Percentiles rank a stretch among this genome's conserved stretches.
These are phyloP conservation scores for Petrocephalus schoutedeni DNA, from an alignment of 2,797 vertebrate species.

Conservation along the genomic window DNA sequence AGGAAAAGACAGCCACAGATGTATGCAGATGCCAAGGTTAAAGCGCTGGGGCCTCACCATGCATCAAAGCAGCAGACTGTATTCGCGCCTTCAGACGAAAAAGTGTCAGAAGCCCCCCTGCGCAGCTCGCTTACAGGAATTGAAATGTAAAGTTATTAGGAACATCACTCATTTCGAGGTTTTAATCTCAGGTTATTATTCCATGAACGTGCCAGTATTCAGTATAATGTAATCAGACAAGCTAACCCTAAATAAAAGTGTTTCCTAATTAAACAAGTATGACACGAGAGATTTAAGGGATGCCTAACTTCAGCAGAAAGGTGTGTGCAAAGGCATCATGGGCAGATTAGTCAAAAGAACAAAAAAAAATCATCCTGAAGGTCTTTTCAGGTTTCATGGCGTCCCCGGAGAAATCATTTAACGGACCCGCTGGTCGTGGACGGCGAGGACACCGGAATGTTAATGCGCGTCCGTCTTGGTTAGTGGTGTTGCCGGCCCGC, in stretches of 20 bases:
- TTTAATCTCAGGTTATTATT: constrained; percentile 3
- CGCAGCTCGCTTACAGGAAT: background rate
- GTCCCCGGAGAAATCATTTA: constrained; percentile 56
- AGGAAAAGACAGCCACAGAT: background rate
- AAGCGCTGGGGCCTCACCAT: background rate
- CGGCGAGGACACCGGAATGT: constrained; percentile 48
- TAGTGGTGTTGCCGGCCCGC: constrained; percentile 45
- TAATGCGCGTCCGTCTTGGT: constrained; percentile 46
- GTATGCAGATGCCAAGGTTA: background rate
- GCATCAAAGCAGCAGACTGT: background rate
- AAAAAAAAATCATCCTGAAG: constrained; percentile 36
- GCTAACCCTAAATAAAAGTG: background rate
- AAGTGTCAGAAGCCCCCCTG: background rate
- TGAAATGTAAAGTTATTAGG: background rate
- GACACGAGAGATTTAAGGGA: background rate
- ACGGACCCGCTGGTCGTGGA: constrained; percentile 32
- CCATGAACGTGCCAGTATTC: background rate
- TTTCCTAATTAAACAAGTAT: background rate
- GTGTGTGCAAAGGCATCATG: background rate
- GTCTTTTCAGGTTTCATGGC: constrained; percentile 21
- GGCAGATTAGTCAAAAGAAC: constrained; percentile 21
- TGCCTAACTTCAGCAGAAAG: background rate
- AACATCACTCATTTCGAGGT: background rate
- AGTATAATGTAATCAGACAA: background rate
- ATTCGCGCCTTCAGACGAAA: background rate